Conservation (phyloP, 2,888 invertebrate species). For the Pandemis cinnamomeana region DNA sequence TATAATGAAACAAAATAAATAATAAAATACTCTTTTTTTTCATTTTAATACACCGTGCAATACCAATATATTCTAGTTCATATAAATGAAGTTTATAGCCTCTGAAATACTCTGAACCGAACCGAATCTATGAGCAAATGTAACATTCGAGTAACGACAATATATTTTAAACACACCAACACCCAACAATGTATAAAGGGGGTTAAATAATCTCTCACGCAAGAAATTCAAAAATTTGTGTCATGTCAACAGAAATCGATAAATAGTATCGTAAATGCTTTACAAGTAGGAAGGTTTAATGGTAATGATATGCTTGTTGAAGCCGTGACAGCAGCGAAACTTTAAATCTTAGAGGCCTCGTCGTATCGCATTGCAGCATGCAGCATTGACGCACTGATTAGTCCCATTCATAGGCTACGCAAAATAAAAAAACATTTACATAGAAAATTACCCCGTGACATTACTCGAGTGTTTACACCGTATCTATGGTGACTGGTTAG, state of each 20-base stretch:
- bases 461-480: background rate
- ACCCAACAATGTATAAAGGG: slow-evolving; percentile 36
- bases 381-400: background rate
- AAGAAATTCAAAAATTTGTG: slow-evolving; percentile 23
- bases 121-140: slow-evolving; percentile 5
- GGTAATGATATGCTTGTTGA: slow-evolving; percentile 36
- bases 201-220: slow-evolving; percentile 28
- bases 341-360: background rate
- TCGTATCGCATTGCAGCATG: background rate
- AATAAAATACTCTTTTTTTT: slow-evolving; percentile 21
- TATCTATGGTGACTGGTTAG: too few relatives aligned
- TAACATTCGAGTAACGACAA: slow-evolving; percentile 29
- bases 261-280: slow-evolving; percentile 34
- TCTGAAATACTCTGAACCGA: slow-evolving; percentile 11
- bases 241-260: slow-evolving; percentile 18
- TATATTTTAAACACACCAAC: slow-evolving; percentile 29
- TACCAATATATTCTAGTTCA: slow-evolving; percentile 21
- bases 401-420: too few relatives aligned
- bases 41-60: slow-evolving; percentile 9
- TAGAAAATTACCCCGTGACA: too few relatives aligned
- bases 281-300: slow-evolving; percentile 26
- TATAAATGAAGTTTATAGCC: slow-evolving; percentile 17
- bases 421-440: too few relatives aligned
- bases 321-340: slow-evolving; percentile 26
- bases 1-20: slow-evolving; percentile 38